Evolutionary conservation across 2,797 vertebrate genomes (phyloP).

Genomic region (Morus bassanus): DNA sequence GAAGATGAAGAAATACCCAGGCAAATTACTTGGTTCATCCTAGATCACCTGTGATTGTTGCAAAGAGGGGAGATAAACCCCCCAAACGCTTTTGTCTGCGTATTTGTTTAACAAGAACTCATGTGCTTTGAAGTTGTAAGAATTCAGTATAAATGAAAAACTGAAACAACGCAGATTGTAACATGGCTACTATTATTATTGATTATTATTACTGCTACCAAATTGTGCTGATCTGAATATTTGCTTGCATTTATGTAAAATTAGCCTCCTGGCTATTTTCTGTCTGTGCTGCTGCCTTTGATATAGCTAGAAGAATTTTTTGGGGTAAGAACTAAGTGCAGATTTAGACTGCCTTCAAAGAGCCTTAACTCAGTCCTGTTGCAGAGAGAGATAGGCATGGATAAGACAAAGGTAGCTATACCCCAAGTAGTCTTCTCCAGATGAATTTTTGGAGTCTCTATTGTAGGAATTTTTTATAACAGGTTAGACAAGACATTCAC

Average conservation of each 20-base stretch:
- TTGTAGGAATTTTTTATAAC: neutral
- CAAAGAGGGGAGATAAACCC: neutral
- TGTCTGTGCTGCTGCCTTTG: neutral
- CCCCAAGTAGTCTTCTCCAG: neutral
- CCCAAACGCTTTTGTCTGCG: neutral
- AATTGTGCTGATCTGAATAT: neutral
- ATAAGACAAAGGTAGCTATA: neutral
- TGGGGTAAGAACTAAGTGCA: neutral
- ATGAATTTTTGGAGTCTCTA: neutral
- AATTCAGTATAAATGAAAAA: neutral
- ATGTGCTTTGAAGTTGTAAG: neutral
- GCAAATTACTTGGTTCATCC: neutral
- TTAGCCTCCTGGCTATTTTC: neutral
- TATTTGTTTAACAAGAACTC: neutral
- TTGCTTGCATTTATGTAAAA: neutral
- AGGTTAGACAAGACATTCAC: neutral
- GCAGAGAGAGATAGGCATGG: neutral
- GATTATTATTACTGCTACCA: neutral
- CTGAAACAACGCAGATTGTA: neutral
- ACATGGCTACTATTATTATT: neutral
- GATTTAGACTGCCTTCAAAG: neutral
- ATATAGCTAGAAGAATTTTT: neutral
- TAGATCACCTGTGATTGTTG: neutral
- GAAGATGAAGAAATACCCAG: neutral
- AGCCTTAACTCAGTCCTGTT: neutral